phyloP scores from a whole-genome alignment of 2,888 invertebrate genomes.

The Scaeva pyrastri region DNA sequence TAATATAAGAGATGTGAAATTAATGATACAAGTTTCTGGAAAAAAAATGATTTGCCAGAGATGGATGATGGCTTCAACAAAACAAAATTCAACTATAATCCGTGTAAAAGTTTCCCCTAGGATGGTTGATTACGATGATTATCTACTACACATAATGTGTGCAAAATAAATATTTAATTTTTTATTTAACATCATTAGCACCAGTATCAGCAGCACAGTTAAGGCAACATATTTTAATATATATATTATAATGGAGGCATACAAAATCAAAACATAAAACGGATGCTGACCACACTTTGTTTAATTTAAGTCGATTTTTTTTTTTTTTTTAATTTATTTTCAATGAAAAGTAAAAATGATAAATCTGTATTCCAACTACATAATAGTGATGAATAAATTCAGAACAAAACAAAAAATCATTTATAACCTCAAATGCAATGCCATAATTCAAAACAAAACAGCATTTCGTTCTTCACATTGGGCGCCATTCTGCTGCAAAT shows the following conservation, averaged over 20 bases:
- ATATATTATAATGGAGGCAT: not conserved
- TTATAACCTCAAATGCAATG: constrained; percentile 64
- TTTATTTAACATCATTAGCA: constrained; percentile 56
- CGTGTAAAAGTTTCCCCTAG: constrained; percentile 50
- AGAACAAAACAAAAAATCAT: constrained; percentile 48
- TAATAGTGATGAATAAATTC: constrained; percentile 60
- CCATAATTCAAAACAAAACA: constrained; percentile 59
- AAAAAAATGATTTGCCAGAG: not conserved
- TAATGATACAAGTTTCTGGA: constrained; percentile 60
- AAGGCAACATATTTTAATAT: not conserved
- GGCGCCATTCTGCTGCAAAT: constrained; percentile 15
- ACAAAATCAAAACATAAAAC: constrained; percentile 31
- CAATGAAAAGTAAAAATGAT: constrained; percentile 26
- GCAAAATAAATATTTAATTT: constrained; percentile 7
- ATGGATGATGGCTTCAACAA: not conserved
- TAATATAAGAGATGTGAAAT: constrained; percentile 72
- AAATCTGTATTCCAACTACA: constrained; percentile 40
- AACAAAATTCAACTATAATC: constrained; percentile 29
- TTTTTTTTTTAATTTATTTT: constrained; percentile 18
- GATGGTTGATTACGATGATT: not conserved
- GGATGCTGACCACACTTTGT: constrained; percentile 61
- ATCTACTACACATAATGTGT: not conserved
- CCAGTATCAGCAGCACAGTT: not conserved
- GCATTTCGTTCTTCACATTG: constrained; percentile 26
- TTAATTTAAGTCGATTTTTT: not conserved